phyloP scores from a whole-genome alignment of 35 echinoderm and acorn worm genomes.

The Ophioderma brevispina region DNA sequence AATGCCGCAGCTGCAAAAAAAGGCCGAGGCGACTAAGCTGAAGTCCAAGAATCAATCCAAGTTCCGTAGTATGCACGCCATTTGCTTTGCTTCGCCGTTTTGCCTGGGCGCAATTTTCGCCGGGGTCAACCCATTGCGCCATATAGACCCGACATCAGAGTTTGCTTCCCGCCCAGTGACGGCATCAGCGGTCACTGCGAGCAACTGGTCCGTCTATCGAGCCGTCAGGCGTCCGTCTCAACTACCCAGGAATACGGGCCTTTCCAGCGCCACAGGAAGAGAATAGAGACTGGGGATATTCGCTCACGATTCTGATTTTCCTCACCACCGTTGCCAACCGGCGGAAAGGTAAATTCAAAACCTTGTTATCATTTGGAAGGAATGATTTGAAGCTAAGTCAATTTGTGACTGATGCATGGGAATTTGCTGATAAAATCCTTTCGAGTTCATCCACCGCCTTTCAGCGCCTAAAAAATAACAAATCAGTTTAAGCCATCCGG shows the following conservation, averaged over 20 bases:
- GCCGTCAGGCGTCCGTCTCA: not conserved
- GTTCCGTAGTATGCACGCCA: not conserved
- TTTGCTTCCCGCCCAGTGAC: not conserved
- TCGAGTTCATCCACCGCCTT: not conserved
- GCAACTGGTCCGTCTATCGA: not conserved
- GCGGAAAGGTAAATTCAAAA: not conserved
- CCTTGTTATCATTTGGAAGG: not conserved
- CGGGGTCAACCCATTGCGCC: too few relatives aligned
- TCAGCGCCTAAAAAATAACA: not conserved
- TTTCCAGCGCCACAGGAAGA: not conserved
- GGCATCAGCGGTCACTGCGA: not conserved
- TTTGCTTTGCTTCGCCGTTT: not conserved
- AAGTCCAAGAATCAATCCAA: not conserved
- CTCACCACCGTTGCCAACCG: not conserved
- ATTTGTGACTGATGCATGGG: constrained; percentile 3
- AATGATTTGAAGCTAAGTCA: not conserved
- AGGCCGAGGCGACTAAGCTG: too few relatives aligned
- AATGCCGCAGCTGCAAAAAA: not conserved
- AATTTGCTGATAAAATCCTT: not conserved
- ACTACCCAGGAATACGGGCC: not conserved
- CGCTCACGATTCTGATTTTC: not conserved
- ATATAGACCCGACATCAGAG: not conserved
- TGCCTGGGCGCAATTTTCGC: not conserved
- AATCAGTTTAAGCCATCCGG: not conserved
- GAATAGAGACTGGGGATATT: not conserved